Evolutionary conservation across 1,140 invertebrate genomes (phyloP), one percentile per base, ranked within the genome.

Genomic region (Lamellibrachia luymesi): DNA sequence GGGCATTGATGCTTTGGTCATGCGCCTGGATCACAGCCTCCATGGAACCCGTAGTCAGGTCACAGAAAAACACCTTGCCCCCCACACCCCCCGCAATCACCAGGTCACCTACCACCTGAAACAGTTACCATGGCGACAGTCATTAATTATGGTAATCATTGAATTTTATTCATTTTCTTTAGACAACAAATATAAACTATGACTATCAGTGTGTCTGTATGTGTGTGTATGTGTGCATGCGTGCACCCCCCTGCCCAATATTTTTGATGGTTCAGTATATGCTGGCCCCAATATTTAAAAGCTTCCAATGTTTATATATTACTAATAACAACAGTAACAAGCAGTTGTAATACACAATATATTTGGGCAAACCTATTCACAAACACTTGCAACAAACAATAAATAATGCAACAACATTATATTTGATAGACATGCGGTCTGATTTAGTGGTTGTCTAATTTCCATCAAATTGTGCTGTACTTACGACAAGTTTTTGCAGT

Each of bases 11-110:
- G 51, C 94, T 80, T 50, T 93, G 94, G 17, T 95, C 93, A 94
- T 96, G 95, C n/a, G 94, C 95, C 92, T 95, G 93, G 27, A 96
- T 95, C 4, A 95, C 95, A 25, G 95, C 95, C 93, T 95, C 95
- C 90, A 94, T 93, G 80, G 95, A 94, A 50, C 95, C 95, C 2
- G 94, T 94, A 27, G 51, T 89, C 91, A 94, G 94, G 93, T 95
- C 95, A 95, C 95, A 96, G 94, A 96, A 96, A 93, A 94, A 95
- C 10, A 95, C 64, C 64, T 22, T 80, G 25, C 95, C 95, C 51
- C 92, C 50, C 2, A 89, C 51, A 92, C 95, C 95, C 5, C 94
- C 94, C 93, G 94, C 94, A 2, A 95, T 92, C 91, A 95, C 94
- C 25, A 95, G 93, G 17, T 94, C 92, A 13, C 95, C 95, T 89